Evolutionary conservation across 2,797 vertebrate species (phyloP), one percentile per base, ranked within the genome.

Genomic region (Tangara arthus): DNA sequence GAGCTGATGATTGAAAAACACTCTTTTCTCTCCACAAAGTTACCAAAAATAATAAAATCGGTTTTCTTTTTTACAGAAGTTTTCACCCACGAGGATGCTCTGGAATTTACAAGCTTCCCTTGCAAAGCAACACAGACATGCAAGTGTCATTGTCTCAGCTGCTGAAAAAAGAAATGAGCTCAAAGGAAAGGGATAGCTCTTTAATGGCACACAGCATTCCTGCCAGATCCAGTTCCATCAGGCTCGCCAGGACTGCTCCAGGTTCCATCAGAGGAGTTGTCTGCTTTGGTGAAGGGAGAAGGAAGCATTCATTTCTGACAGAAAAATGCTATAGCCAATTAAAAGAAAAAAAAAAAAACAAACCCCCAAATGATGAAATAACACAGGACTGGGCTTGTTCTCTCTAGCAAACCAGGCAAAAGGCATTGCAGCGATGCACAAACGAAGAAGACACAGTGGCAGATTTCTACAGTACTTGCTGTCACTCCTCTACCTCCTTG

Each of bases 401-500:
- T 78, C 80, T 82, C 50, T 50, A 78, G 72, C 56, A 90, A 83
- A 72, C 42, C 9, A 8, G 52, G 66, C 69, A 91, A 81, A 90
- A 91, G 59, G 32, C 60, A 47, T 61, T 0, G 2, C 53, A 73
- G 59, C 28, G 30, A 56, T 6, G 65, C 64, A 50, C 13, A 73
- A 57, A 66, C 21, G 49, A 81, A 81, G 55, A 79, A 1, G 20
- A 93, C 23, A 21, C 1, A 16, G 61, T 2, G 32, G 79, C 44
- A 81, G 80, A 42, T 53, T 60, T 27, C 63, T 66, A 53, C 61
- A 70, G 15, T 35, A 55, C 11, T 39, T 22, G 46, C 82, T 72
- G 63, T 82, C 80, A 76, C 15, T 77, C 26, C 77, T 84, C 49
- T 76, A 79, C 77, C 87, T 95, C 91, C 77, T 94, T 88, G 70